A percentile compares a stretch with the other conserved stretches of the same genome.
These are phyloP conservation scores for Sebastes minor DNA, from an alignment of 2,797 vertebrate species.

Conservation along the genomic window DNA sequence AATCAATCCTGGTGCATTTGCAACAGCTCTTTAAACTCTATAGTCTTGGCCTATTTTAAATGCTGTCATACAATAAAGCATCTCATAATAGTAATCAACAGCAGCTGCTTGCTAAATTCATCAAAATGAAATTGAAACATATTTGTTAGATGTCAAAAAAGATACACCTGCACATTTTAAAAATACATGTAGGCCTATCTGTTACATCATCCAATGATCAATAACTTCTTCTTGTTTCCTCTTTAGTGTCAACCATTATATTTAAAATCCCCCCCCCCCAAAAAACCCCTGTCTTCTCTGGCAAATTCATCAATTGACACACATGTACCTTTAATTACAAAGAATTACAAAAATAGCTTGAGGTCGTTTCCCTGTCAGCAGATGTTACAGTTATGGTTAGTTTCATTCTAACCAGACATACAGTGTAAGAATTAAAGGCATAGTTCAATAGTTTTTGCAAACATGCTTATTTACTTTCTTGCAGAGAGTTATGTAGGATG, in stretches of 20 bases:
- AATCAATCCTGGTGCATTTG: background rate
- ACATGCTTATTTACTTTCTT: background rate
- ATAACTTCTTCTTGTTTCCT: background rate
- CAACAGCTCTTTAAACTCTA: background rate
- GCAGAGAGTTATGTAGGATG: background rate
- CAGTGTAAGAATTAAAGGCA: background rate
- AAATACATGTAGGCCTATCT: background rate
- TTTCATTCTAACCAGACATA: background rate
- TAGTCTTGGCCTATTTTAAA: too few relatives aligned
- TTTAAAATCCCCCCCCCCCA: background rate
- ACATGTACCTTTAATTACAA: background rate
- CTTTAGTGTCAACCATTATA: background rate
- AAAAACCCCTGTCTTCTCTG: background rate
- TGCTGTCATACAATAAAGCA: background rate
- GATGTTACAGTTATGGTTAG: background rate
- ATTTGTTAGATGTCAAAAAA: background rate
- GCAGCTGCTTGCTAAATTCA: background rate
- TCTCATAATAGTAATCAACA: background rate
- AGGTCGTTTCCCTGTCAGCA: background rate
- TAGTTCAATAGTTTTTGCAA: background rate
- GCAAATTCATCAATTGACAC: background rate
- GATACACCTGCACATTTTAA: background rate
- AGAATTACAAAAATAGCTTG: background rate
- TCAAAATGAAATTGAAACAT: background rate
- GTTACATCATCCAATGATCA: background rate